Percentiles rank a stretch among this genome's conserved stretches.
Conservation (phyloP, 2,797 vertebrate species). For the Emys orbicularis region DNA sequence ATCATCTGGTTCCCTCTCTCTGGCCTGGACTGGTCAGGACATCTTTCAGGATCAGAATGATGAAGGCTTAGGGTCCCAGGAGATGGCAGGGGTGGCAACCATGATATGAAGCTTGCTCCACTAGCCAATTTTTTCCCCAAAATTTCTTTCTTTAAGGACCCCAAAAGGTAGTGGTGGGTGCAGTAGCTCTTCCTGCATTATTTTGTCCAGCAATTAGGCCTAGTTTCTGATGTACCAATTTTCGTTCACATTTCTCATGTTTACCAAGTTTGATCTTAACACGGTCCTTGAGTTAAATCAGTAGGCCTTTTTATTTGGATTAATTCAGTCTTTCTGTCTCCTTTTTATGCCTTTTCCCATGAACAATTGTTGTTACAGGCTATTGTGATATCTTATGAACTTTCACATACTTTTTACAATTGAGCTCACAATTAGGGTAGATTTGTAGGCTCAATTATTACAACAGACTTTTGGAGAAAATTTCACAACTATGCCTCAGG, state of each 20-base stretch:
- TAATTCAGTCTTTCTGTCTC: too few species aligned
- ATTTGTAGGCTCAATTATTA: not conserved
- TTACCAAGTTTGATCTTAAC: not conserved
- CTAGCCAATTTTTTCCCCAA: not conserved
- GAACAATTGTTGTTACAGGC: not conserved
- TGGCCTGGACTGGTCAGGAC: not conserved
- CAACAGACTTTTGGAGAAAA: not conserved
- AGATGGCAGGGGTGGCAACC: not conserved
- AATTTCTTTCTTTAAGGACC: not conserved
- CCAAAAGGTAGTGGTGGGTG: not conserved
- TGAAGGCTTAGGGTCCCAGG: not conserved
- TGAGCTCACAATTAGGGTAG: not conserved
- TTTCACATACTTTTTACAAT: not conserved
- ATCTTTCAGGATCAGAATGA: not conserved
- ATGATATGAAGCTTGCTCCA: not conserved
- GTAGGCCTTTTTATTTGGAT: not conserved
- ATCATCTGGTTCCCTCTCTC: not conserved
- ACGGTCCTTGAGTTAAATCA: not conserved
- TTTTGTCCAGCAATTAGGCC: not conserved
- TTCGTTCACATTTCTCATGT: not conserved
- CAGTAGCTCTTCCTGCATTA: not conserved
- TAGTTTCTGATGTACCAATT: not conserved
- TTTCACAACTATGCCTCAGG: not conserved
- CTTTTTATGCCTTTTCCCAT: not conserved
- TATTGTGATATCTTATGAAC: not conserved